These are phyloP conservation scores for Seira sanloemensis DNA, from an alignment of 2,888 invertebrate species.

Conservation along the genomic window DNA sequence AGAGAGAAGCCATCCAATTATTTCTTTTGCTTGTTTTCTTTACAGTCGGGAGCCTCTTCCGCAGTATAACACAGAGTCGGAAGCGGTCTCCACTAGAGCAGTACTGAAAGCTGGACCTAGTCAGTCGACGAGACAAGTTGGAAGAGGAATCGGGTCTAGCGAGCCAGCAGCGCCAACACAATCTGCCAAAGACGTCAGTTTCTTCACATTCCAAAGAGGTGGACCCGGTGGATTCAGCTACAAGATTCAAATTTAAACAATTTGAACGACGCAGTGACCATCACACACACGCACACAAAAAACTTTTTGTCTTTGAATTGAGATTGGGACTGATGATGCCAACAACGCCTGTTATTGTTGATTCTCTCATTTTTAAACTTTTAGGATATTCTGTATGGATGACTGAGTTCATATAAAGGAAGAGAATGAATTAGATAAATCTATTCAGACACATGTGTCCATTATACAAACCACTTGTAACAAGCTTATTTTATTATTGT, in stretches of 20 bases:
- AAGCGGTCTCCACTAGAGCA: slow-evolving; percentile 67
- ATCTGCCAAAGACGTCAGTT: slow-evolving; percentile 80
- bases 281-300: no score
- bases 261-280: no score
- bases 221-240: slow-evolving; percentile 74
- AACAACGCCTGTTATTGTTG: slow-evolving; percentile 65
- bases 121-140: slow-evolving; percentile 40
- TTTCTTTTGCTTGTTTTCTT: slow-evolving; percentile 30
- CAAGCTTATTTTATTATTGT: background rate
- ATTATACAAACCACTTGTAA: background rate
- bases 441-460: background rate
- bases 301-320: no score
- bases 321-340: slow-evolving; percentile 64
- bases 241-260: slow-evolving; percentile 69
- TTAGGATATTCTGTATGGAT: slow-evolving; percentile 61
- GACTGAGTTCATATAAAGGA: slow-evolving; percentile 45
- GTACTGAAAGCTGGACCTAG: slow-evolving; percentile 72
- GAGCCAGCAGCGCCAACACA: slow-evolving; percentile 12
- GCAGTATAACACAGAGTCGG: slow-evolving; percentile 72
- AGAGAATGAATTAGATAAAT: background rate
- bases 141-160: slow-evolving; percentile 29
- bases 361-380: slow-evolving; percentile 60
- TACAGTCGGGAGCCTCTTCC: slow-evolving; percentile 71
- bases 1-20: no score
- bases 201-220: slow-evolving; percentile 75